Evolutionary conservation across 2,113 vertebrate species (phyloP).

Genomic region (Toxotes jaculatrix): DNA sequence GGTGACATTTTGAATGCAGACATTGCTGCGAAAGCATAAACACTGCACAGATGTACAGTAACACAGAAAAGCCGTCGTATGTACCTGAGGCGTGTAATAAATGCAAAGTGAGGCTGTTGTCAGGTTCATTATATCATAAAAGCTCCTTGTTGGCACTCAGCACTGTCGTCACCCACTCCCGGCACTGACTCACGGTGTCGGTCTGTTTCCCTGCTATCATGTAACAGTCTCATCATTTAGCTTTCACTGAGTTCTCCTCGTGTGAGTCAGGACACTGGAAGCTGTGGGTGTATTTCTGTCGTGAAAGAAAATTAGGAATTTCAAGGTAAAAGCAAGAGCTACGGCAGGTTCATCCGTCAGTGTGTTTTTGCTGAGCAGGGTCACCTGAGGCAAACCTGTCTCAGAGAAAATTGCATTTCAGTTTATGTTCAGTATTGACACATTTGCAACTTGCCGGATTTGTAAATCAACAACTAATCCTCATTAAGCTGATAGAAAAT

Average conservation of each 20-base stretch:
- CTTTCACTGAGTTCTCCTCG: constrained; percentile 17
- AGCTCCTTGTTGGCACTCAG: constrained; percentile 56
- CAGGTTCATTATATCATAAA: constrained; percentile 68
- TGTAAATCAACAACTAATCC: too few species aligned
- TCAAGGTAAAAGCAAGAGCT: constrained; percentile 16
- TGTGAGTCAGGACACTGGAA: constrained; percentile 41
- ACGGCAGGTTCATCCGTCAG: constrained; percentile 2
- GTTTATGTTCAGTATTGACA: background rate
- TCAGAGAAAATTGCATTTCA: background rate
- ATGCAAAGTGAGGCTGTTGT: constrained; percentile 61
- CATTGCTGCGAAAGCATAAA: background rate
- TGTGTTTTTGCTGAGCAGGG: background rate
- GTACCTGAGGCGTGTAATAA: constrained; percentile 42
- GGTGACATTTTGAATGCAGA: constrained; percentile 29
- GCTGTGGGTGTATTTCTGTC: constrained; percentile 49
- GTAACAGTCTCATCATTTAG: constrained; percentile 26
- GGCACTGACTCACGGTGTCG: constrained; percentile 46
- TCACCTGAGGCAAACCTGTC: background rate
- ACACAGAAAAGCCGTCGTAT: constrained; percentile 21
- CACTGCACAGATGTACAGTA: constrained; percentile 11
- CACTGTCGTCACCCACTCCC: constrained; percentile 45
- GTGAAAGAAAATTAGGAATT: background rate
- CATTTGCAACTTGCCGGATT: too few species aligned
- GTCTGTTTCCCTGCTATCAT: constrained; percentile 38
- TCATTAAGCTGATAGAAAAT: too few species aligned